phyloP scores from a whole-genome alignment of 2,113 vertebrate species.

The Oncorhynchus clarkii region DNA sequence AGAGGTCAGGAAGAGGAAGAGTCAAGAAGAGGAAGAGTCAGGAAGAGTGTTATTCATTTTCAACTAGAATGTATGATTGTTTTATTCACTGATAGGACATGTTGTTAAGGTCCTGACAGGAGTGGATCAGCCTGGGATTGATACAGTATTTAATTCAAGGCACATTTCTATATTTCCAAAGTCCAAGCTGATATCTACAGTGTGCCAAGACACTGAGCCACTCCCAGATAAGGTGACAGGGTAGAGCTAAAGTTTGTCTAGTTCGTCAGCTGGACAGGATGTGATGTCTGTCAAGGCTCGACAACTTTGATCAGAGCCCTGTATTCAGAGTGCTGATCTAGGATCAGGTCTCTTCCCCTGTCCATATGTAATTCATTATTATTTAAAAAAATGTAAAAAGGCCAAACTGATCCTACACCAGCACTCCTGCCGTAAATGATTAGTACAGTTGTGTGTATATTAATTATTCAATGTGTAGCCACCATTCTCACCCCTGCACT shows the following conservation, averaged over 20 bases:
- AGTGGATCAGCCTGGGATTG: too few relatives aligned
- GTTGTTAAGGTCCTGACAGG: too few relatives aligned
- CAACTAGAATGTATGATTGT: neutral
- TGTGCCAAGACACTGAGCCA: neutral
- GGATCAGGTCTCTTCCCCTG: too few relatives aligned
- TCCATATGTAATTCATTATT: too few relatives aligned
- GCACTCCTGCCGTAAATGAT: neutral
- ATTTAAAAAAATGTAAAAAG: too few relatives aligned
- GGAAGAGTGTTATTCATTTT: too few relatives aligned
- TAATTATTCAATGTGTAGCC: neutral
- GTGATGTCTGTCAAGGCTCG: neutral
- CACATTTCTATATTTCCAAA: neutral
- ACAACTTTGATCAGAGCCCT: neutral
- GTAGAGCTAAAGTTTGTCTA: neutral
- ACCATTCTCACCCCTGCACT: constrained; percentile 84
- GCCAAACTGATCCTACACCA: neutral
- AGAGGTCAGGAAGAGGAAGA: neutral
- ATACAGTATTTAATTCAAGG: neutral
- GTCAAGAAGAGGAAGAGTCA: fast-evolving
- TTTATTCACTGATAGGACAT: too few relatives aligned
- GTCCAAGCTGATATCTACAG: neutral
- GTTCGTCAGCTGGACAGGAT: neutral
- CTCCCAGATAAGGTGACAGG: neutral
- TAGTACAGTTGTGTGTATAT: too few relatives aligned
- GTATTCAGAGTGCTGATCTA: too few relatives aligned